phyloP scores from a whole-genome alignment of 2,113 vertebrate species.

The Rhizomys pruinosus region DNA sequence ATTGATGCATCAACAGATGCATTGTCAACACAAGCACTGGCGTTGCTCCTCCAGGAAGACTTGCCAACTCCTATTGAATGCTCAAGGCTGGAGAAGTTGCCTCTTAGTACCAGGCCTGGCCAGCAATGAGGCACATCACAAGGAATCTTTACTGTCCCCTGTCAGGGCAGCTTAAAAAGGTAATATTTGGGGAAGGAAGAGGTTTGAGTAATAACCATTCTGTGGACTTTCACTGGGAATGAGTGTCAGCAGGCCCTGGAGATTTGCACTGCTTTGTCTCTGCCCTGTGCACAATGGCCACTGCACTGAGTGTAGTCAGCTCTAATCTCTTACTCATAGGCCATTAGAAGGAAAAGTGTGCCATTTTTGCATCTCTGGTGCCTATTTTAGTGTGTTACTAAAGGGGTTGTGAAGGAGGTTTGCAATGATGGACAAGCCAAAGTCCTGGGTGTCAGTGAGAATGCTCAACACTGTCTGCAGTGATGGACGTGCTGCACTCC shows the following conservation, averaged over 20 bases:
- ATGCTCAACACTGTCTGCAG: neutral
- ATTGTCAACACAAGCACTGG: too few relatives aligned
- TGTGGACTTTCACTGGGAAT: neutral
- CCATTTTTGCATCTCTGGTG: neutral
- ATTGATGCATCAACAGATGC: neutral
- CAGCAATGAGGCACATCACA: neutral
- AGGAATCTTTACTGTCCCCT: neutral
- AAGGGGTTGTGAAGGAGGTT: neutral
- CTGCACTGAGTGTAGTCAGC: accelerated
- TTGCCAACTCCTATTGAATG: neutral
- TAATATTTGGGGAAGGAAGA: neutral
- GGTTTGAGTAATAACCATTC: neutral
- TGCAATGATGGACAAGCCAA: neutral
- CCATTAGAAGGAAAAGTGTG: too few relatives aligned
- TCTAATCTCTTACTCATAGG: neutral
- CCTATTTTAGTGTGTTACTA: neutral
- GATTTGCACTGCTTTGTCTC: neutral
- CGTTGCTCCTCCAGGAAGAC: neutral
- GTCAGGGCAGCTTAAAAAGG: neutral
- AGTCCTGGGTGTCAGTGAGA: neutral
- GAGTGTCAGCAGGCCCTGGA: neutral
- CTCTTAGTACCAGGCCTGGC: neutral
- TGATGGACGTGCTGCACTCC: neutral
- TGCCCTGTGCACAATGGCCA: neutral
- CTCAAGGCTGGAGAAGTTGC: neutral